A percentile compares a stretch with the other conserved stretches of the same genome.
phyloP scores from a whole-genome alignment of 2,888 invertebrate species.

The Archaeoteleia sp. region DNA sequence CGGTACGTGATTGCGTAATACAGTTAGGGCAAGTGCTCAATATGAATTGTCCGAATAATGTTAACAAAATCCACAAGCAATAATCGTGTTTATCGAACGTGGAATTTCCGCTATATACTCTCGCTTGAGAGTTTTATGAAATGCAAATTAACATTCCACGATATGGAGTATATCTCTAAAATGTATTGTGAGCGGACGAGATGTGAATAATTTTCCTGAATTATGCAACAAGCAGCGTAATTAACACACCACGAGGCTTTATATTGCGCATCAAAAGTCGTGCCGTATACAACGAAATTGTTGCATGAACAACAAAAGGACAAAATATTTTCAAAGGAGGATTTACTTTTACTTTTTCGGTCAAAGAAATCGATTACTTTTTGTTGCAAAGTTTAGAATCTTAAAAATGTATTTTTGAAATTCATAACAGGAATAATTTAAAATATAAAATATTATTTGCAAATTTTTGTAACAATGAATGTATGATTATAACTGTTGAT shows the following conservation, averaged over 20 bases:
- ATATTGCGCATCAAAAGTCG: slow-evolving; percentile 42
- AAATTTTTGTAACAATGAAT: no score
- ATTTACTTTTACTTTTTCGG: no score
- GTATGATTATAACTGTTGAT: no score
- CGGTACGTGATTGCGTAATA: slow-evolving; percentile 13
- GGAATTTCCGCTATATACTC: slow-evolving; percentile 42
- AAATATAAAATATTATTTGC: no score
- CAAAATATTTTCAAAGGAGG: slow-evolving; percentile 27
- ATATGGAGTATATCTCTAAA: slow-evolving; percentile 46
- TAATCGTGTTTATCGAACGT: slow-evolving; percentile 48
- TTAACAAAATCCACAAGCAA: slow-evolving; percentile 45
- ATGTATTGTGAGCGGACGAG: slow-evolving; percentile 49
- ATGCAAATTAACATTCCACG: slow-evolving; percentile 51
- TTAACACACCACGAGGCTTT: slow-evolving; percentile 48
- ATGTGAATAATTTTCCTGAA: slow-evolving; percentile 52
- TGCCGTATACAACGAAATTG: slow-evolving; percentile 18
- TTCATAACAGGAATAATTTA: no score
- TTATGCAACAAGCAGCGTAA: slow-evolving; percentile 48
- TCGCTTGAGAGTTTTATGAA: slow-evolving; percentile 40
- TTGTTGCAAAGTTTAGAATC: no score
- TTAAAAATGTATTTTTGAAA: no score
- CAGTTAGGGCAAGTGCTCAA: slow-evolving; percentile 23
- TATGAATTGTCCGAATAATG: slow-evolving; percentile 27
- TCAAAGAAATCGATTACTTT: background rate
- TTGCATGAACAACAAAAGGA: slow-evolving; percentile 21